These are phyloP conservation scores for Ashinkailepas kermadecensis DNA, from an alignment of 2,888 invertebrate genomes.

Conservation along the genomic window DNA sequence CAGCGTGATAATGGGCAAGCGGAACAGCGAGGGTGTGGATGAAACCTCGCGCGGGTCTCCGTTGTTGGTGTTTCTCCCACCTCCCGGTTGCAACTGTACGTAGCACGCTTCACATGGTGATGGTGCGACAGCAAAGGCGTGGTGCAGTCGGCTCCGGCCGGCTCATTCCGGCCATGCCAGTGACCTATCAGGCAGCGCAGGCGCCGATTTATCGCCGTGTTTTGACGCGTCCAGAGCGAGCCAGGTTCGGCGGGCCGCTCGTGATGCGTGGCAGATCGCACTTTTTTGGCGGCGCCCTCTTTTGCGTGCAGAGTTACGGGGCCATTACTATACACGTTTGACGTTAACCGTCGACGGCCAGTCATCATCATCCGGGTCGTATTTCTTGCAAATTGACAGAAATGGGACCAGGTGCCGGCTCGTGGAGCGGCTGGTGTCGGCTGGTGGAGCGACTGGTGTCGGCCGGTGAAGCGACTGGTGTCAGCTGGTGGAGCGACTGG, in stretches of 20 bases:
- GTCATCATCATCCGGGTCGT: not conserved
- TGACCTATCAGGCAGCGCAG: not conserved
- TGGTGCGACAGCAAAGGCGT: not conserved
- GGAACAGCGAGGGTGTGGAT: not conserved
- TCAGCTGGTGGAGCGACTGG: too few species aligned
- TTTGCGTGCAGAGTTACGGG: slow-evolving; percentile 2
- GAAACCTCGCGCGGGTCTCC: not conserved
- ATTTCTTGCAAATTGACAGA: slow-evolving; percentile 8
- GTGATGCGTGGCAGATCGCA: not conserved
- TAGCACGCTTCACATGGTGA: not conserved
- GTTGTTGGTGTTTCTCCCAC: not conserved
- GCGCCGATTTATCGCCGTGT: not conserved
- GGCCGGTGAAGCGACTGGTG: too few species aligned
- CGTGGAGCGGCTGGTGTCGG: too few species aligned
- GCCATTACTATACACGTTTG: not conserved
- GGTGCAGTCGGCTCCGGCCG: not conserved
- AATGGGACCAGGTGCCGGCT: not conserved
- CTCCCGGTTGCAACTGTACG: not conserved
- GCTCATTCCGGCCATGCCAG: not conserved
- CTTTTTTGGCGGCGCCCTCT: slow-evolving; percentile 12
- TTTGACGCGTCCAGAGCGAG: not conserved
- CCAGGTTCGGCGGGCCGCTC: not conserved
- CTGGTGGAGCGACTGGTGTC: too few species aligned
- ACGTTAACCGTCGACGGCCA: slow-evolving; percentile 1
- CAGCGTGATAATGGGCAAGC: not conserved